Evolutionary conservation across 2,888 invertebrate genomes (phyloP).

Genomic region (Lymantria dispar): DNA sequence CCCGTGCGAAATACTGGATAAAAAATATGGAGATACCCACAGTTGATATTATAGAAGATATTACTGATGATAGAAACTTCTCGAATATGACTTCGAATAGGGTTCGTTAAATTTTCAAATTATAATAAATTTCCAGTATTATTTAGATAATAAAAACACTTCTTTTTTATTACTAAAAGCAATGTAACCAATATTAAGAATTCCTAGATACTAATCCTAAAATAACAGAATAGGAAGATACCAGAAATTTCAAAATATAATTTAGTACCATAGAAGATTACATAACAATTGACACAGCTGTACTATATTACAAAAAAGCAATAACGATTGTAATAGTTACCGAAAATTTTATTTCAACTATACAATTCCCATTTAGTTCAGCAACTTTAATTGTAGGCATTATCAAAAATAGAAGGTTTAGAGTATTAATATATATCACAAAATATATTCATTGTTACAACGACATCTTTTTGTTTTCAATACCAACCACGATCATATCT

Average conservation of each 20-base stretch:
- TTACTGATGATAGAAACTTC: no score
- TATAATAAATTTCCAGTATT: no score
- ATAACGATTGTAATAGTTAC: slow-evolving; percentile 25
- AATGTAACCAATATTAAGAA: no score
- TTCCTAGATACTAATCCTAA: no score
- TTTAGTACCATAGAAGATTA: slow-evolving; percentile 29
- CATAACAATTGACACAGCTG: slow-evolving; percentile 49
- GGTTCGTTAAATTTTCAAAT: no score
- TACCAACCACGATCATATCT: slow-evolving; percentile 42
- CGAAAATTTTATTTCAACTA: slow-evolving; percentile 50
- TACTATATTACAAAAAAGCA: slow-evolving; percentile 44
- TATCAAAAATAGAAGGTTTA: slow-evolving; percentile 82
- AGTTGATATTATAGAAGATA: no score
- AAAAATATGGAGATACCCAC: no score
- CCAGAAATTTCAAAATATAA: slow-evolving; percentile 11
- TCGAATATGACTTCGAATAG: no score
- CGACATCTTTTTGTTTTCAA: slow-evolving; percentile 69
- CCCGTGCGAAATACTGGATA: background rate
- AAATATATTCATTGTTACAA: slow-evolving; percentile 80
- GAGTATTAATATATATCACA: slow-evolving; percentile 81
- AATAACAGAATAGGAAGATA: no score
- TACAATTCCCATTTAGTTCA: slow-evolving; percentile 69
- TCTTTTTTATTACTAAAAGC: no score
- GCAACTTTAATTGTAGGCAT: slow-evolving; percentile 74
- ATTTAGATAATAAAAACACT: no score